Conservation (phyloP, 2,113 vertebrate species). For the Pandion haliaetus region DNA sequence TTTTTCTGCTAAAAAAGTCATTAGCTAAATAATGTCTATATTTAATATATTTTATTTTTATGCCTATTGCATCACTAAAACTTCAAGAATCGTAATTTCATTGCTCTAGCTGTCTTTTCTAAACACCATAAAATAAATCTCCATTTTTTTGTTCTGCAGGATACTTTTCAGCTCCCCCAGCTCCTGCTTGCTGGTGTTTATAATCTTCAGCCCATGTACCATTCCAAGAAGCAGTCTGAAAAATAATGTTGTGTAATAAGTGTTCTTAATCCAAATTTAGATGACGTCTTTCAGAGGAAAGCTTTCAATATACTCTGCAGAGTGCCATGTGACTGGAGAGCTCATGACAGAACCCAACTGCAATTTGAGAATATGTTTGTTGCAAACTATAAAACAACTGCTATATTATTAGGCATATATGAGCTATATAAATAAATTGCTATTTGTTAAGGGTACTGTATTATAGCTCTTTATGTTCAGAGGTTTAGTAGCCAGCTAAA, state of each 20-base stretch:
- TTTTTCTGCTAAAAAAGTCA: neutral
- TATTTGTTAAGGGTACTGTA: neutral
- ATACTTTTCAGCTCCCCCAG: neutral
- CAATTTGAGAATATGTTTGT: neutral
- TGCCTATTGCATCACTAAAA: slow-evolving; percentile 30
- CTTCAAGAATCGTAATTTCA: neutral
- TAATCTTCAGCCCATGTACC: neutral
- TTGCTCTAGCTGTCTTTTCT: slow-evolving; percentile 27
- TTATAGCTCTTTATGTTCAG: neutral
- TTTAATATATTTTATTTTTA: slow-evolving; percentile 48
- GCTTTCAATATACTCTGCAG: neutral
- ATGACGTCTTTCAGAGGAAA: neutral
- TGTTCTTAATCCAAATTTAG: neutral
- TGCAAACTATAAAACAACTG: neutral
- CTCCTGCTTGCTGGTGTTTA: neutral
- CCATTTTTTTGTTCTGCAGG: neutral
- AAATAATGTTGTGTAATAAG: neutral
- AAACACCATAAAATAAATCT: neutral
- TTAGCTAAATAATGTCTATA: slow-evolving; percentile 51
- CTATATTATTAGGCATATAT: neutral
- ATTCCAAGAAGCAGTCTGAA: neutral
- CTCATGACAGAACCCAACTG: neutral
- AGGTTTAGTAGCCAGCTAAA: neutral
- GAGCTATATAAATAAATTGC: neutral
- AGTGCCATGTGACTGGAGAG: neutral